A percentile compares a stretch with the other conserved stretches of the same genome.
phyloP scores from a whole-genome alignment of 1,140 invertebrate genomes.

The Drosophila azteca region DNA sequence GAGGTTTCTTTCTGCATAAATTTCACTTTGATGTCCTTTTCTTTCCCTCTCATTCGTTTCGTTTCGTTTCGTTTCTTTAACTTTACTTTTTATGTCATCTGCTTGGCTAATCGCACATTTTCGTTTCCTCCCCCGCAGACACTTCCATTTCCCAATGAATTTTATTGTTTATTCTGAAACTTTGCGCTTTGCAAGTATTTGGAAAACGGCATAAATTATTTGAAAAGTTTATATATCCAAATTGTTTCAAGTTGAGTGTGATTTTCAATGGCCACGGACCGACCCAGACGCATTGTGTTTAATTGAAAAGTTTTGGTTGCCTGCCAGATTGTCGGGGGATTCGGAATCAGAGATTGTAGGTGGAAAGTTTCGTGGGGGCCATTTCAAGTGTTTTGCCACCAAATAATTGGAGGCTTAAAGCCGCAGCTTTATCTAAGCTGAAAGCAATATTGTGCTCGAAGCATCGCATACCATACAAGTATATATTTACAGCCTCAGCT shows the following conservation, averaged over 20 bases:
- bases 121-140: slow-evolving; percentile 7
- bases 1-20: slow-evolving; percentile 44
- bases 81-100: slow-evolving; percentile 36
- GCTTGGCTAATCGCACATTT: slow-evolving; percentile 46
- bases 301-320: slow-evolving; percentile 66
- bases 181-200: slow-evolving; percentile 57
- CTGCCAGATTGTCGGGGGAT: not conserved
- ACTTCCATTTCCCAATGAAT: slow-evolving; percentile 62
- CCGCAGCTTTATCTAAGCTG: slow-evolving; percentile 9
- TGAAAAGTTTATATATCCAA: slow-evolving; percentile 66
- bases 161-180: slow-evolving; percentile 58
- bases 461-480: no score
- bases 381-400: not conserved
- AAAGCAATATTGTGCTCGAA: no score
- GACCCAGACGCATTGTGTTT: slow-evolving; percentile 40
- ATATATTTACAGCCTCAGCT: slow-evolving; percentile 2
- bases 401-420: slow-evolving; percentile 35
- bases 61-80: not conserved
- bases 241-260: slow-evolving; percentile 50
- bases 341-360: no score
- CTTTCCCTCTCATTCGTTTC: slow-evolving; percentile 18
- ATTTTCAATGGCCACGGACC: slow-evolving; percentile 30
- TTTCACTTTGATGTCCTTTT: slow-evolving; percentile 56
- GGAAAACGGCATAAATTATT: slow-evolving; percentile 72
- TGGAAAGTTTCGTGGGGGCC: no score